These are phyloP conservation scores for Phasianus colchicus DNA, from an alignment of 2,113 vertebrate species.

Conservation along the genomic window DNA sequence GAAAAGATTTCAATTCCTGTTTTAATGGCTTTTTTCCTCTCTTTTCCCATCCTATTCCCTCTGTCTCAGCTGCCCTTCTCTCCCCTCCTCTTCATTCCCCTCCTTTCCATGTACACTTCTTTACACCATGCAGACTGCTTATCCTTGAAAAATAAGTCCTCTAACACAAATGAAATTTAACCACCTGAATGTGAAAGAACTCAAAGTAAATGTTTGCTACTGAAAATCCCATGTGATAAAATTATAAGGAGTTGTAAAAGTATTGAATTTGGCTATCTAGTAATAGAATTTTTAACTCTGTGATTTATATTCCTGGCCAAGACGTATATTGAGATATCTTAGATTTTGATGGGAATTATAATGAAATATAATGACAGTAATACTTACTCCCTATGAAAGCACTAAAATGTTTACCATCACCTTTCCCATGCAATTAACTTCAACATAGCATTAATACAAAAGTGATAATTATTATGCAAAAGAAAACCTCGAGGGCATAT, in stretches of 20 bases:
- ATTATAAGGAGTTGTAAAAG: background rate
- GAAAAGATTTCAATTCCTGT: background rate
- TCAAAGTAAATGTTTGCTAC: background rate
- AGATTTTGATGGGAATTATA: slow-evolving; percentile 17
- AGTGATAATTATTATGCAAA: background rate
- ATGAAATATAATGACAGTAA: background rate
- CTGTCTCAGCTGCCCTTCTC: too few relatives aligned
- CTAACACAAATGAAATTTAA: background rate
- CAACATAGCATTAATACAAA: background rate
- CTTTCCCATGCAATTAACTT: slow-evolving; percentile 39
- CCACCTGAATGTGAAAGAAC: background rate
- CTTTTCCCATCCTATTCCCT: background rate
- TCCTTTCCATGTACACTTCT: background rate
- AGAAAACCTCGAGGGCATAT: background rate
- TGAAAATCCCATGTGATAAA: background rate
- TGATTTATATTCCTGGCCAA: background rate
- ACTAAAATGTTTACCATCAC: slow-evolving; percentile 9
- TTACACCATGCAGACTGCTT: background rate
- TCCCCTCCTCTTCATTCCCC: background rate
- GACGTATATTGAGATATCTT: background rate
- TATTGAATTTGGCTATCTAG: background rate
- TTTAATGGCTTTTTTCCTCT: background rate
- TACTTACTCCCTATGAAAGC: background rate
- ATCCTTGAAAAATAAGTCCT: background rate
- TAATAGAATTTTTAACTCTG: background rate